Conservation (phyloP, 2,113 vertebrate species). For the Pelecanoides urinatrix region DNA sequence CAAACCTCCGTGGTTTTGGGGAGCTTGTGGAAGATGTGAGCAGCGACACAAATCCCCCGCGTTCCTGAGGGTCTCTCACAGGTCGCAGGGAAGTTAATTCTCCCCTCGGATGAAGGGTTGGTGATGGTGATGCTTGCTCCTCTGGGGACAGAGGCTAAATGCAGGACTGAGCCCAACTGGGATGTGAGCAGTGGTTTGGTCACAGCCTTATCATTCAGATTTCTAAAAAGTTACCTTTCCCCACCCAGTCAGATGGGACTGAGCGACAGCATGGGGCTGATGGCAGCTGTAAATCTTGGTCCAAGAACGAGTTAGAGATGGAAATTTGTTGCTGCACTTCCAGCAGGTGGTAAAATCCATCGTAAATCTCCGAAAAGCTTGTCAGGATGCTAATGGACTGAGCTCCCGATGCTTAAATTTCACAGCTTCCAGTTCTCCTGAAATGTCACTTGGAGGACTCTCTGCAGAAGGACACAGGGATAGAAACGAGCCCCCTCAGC, state of each 20-base stretch:
- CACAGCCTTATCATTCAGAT: background rate
- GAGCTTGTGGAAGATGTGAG: background rate
- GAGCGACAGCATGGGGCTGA: conserved; percentile 24
- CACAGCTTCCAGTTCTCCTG: conserved; percentile 4
- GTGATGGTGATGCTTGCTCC: background rate
- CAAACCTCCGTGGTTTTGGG: background rate
- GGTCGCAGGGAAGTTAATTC: background rate
- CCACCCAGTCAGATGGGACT: background rate
- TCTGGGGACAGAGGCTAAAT: background rate
- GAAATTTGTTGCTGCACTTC: conserved; percentile 40
- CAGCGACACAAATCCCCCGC: accelerated
- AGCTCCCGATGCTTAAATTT: conserved; percentile 2
- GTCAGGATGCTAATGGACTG: conserved; percentile 50
- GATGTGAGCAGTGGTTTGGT: background rate
- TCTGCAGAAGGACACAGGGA: background rate
- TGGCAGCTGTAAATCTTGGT: conserved; percentile 42
- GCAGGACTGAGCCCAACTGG: background rate
- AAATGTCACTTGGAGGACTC: conserved; percentile 47
- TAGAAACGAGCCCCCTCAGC: background rate
- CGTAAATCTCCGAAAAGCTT: conserved; percentile 46
- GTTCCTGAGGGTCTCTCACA: background rate
- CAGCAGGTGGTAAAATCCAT: conserved; percentile 45
- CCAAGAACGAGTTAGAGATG: conserved; percentile 4
- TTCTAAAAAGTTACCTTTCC: conserved; percentile 32
- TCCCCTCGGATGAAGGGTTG: background rate